Evolutionary conservation across 2,888 invertebrate species (phyloP), one percentile per base, ranked within the genome.

Genomic region (Venusia cambrica): DNA sequence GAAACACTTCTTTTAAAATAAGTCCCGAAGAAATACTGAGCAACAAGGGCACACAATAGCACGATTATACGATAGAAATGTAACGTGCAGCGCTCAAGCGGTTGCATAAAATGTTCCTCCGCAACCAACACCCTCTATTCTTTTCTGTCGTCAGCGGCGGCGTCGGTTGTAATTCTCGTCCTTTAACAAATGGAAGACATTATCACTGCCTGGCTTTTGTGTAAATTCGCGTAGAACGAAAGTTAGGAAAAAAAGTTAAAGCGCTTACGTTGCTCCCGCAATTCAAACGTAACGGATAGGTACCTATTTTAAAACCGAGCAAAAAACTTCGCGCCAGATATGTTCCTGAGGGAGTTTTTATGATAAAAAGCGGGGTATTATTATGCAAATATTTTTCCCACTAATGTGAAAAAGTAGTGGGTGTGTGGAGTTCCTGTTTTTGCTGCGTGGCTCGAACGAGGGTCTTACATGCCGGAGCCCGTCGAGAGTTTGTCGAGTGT

Each of bases 121-220:
- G 64, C 65, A 53, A 65, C 65, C 66, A 73, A 75, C 75, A 74
- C 70, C 65, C 70, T 74, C 74, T 74, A 75, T 80, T 76, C 70
- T 70, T 74, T 78, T 75, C 71, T 69, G 73, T 74, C 73, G 69
- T 72, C 73, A 68, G 64, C 57, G 62, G 57, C 62, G 59, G 62
- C 63, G 62, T 62, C 61, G 63, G 69, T 57, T 65, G 72, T 77
- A 80, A 78, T 78, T 79, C 77, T 72, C 71, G 67, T 77, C 77
- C 75, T 70, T 76, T 79, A 80, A 79, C 74, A 78, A 79, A 80
- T 79, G 80, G 76, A 74, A 75, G 78, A 78, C 75, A 80, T 80
- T 81, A 80, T 77, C 79, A 71, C 71, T 61, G 66, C 58, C 71
- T 76, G 74, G 73, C 76, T 77, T 79, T 80, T 78, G 74, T 73